Conservation (phyloP, 2,888 invertebrate genomes). For the Acheta domesticus region DNA sequence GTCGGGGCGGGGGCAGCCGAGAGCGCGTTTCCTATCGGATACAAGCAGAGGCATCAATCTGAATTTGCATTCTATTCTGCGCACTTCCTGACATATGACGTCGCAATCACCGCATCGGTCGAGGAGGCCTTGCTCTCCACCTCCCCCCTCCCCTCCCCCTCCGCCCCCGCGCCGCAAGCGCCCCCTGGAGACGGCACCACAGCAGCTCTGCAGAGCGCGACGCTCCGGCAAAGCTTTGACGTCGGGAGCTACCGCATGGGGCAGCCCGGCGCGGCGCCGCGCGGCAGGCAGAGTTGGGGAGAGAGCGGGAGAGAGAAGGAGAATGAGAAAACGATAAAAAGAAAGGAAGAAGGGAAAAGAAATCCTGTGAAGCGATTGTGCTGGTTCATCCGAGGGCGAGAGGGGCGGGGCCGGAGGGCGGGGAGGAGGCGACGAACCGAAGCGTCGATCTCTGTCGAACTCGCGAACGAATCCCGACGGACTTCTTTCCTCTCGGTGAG, state of each 20-base stretch:
- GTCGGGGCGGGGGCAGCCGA: not conserved
- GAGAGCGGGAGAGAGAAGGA: no score
- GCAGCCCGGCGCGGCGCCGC: no score
- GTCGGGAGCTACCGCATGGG: not conserved
- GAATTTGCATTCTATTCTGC: slow-evolving; percentile 18
- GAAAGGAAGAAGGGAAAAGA: slow-evolving; percentile 2
- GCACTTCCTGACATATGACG: slow-evolving; percentile 18
- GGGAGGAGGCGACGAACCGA: not conserved
- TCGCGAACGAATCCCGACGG: no score
- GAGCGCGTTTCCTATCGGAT: slow-evolving; percentile 9
- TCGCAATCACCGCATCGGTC: slow-evolving; percentile 1
- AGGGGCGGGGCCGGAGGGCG: no score
- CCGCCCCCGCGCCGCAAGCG: not conserved
- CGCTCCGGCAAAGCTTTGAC: not conserved
- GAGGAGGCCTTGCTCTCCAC: not conserved
- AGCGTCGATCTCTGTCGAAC: not conserved
- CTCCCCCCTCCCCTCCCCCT: no score
- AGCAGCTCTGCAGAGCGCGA: no score
- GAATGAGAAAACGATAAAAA: no score
- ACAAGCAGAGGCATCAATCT: slow-evolving; percentile 18
- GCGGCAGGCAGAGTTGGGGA: no score
- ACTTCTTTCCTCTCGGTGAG: no score
- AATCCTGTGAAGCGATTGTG: slow-evolving; percentile 8
- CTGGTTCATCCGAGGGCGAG: not conserved
- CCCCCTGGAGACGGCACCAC: not conserved